phyloP scores from a whole-genome alignment of 1,140 invertebrate genomes.

The Drosophila setifemur region DNA sequence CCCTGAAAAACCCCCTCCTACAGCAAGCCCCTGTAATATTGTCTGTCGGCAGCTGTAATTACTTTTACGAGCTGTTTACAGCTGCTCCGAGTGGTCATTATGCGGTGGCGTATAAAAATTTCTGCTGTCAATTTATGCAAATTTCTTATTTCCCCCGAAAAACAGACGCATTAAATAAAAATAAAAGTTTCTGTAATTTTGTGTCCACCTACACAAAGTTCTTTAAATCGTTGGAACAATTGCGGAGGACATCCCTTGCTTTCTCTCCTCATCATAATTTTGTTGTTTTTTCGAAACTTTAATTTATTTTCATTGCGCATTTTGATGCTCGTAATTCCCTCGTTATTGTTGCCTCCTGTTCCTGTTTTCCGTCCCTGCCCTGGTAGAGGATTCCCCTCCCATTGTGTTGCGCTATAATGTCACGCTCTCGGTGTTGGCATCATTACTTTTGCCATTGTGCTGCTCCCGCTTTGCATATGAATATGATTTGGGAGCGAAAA shows the following conservation, averaged over 20 bases:
- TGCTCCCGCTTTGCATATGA: slow-evolving; percentile 72
- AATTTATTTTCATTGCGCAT: slow-evolving; percentile 82
- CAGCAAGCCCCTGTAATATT: not conserved
- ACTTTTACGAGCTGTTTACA: slow-evolving; percentile 82
- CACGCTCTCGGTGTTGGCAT: slow-evolving; percentile 73
- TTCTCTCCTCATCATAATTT: slow-evolving; percentile 9
- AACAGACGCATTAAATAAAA: not conserved
- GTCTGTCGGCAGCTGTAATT: slow-evolving; percentile 58
- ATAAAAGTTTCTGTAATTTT: slow-evolving; percentile 41
- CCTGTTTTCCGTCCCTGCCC: slow-evolving; percentile 5
- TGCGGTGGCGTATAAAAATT: slow-evolving; percentile 56
- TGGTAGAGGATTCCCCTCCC: not conserved
- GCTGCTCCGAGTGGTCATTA: slow-evolving; percentile 78
- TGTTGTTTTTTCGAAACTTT: slow-evolving; percentile 71
- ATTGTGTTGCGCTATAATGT: slow-evolving; percentile 49
- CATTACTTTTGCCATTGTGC: slow-evolving; percentile 69
- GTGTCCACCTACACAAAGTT: slow-evolving; percentile 71
- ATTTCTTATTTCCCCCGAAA: slow-evolving; percentile 60
- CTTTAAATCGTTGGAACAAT: slow-evolving; percentile 31
- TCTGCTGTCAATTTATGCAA: slow-evolving; percentile 81
- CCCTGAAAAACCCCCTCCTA: no score
- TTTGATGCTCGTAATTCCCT: slow-evolving; percentile 80
- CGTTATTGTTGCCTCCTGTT: slow-evolving; percentile 77
- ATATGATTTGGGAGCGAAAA: slow-evolving; percentile 69
- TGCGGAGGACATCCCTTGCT: slow-evolving; percentile 2